Percentiles rank a stretch among this genome's conserved stretches.
Evolutionary conservation across 2,888 invertebrate genomes (phyloP).

Genomic region (Hydriomena furcata): DNA sequence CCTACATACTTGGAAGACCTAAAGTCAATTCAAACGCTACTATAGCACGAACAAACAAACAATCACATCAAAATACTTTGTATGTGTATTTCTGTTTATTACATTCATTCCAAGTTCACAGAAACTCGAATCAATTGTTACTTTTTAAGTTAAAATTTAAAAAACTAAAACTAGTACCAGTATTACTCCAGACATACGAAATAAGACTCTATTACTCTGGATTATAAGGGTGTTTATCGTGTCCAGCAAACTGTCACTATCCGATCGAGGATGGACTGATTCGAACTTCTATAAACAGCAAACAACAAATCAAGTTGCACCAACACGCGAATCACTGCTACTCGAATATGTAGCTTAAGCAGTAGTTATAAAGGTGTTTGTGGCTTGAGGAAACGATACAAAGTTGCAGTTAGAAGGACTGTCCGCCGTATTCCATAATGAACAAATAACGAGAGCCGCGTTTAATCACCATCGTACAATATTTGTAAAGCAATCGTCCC

Average conservation of each 20-base stretch:
- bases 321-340: neutral
- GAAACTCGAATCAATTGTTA: conserved; percentile 16
- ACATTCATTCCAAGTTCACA: conserved; percentile 6
- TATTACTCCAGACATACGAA: neutral
- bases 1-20: too few relatives aligned
- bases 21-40: too few relatives aligned
- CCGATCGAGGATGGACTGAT: conserved; percentile 1
- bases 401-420: conserved; percentile 1
- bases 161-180: neutral
- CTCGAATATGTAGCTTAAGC: neutral
- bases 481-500: conserved; percentile 64
- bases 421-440: conserved; percentile 34
- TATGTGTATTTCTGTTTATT: neutral
- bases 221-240: neutral
- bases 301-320: conserved; percentile 5
- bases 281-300: conserved; percentile 9
- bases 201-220: neutral
- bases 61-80: conserved; percentile 11
- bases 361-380: neutral
- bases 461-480: conserved; percentile 61
- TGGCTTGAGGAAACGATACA: neutral
- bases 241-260: neutral
- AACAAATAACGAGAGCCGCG: conserved; percentile 50
- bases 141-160: conserved; percentile 6
- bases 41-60: conserved; percentile 8